Base-by-base conservation (phyloP, 37 sponge, comb jelly and placozoan species). In the Halisarca cf. caerulea region DNA sequence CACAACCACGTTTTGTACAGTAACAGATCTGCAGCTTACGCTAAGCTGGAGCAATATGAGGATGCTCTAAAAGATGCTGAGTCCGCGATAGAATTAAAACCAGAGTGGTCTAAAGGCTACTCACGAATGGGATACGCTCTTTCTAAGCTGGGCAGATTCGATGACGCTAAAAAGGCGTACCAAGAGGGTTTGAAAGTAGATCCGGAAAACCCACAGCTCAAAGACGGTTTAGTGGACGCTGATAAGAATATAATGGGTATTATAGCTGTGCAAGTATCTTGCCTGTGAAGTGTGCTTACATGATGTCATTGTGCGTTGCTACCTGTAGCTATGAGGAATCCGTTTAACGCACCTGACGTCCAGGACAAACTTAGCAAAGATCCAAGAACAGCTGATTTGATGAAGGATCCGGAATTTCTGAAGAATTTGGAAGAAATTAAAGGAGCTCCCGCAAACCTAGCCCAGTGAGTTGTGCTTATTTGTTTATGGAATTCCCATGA, bases 21-120 rank as follows among this genome's bases (percentile, higher is more conserved):
- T 79, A 94, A 94, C 81, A 83, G 94, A 21, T 79, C 86, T 27
- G 94, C 94, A 1, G 94, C 87, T 21, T 88, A 83, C 45, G 89
- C 86, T 21, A 91, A 86, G 25, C 45, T 58, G n/a, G 58, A 83
- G 18, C 41, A 74, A 20, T 94, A 87, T 82, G 21, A 80, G 0
- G 42, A 85, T 8, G 91, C 94, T 5, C 59, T 90, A 25, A 47
- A 59, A 23, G 94, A 94, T 58, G 94, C 90, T 0, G 71, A 88
- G 59, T 58, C 24, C 27, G 86, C 94, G 21, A 61, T 91, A 1
- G 53, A 88, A 38, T 8, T 88, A 14, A 94, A 90, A 25, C 84
- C 86, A 37, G 81, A 90, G 23, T 94, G 94, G 94, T 44, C 80
- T 20, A 94, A 88, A 91, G 94, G 94, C 14, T 94, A 94, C 80